Conservation (phyloP, 2,888 invertebrate genomes). For the Noctua fimbriata region DNA sequence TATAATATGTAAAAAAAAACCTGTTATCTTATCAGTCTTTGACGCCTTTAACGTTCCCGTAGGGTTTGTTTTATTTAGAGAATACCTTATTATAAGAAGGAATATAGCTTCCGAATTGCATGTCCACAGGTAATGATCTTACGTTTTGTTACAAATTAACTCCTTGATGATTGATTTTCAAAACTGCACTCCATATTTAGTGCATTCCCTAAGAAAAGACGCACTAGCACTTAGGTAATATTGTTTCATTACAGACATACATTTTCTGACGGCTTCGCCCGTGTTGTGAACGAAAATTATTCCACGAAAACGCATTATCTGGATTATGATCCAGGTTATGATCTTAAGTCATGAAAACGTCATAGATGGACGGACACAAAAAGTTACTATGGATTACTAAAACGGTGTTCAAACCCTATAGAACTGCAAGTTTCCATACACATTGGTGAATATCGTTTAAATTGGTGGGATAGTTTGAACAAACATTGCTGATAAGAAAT, state of each 20-base stretch:
- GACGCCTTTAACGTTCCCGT: neutral
- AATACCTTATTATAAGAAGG: slow-evolving; percentile 8
- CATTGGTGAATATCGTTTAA: neutral
- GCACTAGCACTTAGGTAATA: no score
- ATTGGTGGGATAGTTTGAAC: neutral
- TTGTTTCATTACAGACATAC: no score
- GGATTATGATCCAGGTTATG: neutral
- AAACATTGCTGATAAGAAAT: neutral
- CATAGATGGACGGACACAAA: neutral
- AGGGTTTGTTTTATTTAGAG: neutral
- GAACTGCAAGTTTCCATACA: neutral
- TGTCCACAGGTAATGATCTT: neutral
- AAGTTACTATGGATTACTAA: neutral
- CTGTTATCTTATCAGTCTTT: slow-evolving; percentile 14
- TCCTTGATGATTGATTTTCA: neutral
- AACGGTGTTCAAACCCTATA: neutral
- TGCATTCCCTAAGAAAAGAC: no score
- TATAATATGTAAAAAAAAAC: no score
- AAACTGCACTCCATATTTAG: neutral
- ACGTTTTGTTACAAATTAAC: neutral
- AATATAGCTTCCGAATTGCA: neutral
- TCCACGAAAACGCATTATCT: neutral
- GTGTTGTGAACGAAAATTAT: neutral
- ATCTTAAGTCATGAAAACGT: neutral
- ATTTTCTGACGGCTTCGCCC: neutral